phyloP scores from a whole-genome alignment of 2,113 vertebrate genomes.

The Lonchura striata region DNA sequence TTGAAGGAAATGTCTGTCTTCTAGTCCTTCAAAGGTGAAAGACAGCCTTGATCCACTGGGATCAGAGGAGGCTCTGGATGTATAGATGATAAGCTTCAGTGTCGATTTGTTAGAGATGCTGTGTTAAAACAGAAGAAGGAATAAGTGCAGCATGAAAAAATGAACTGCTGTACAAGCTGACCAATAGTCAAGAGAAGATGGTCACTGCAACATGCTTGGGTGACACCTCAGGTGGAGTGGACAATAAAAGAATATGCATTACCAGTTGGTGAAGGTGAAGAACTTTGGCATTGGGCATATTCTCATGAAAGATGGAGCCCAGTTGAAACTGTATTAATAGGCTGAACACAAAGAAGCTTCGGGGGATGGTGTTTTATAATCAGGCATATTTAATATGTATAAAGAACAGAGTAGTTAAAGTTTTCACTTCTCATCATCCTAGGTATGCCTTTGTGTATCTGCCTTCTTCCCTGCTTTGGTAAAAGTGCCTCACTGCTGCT shows the following conservation, averaged over 20 bases:
- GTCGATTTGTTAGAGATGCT: neutral
- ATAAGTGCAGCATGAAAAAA: neutral
- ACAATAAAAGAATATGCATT: neutral
- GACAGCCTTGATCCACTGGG: neutral
- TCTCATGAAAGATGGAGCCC: neutral
- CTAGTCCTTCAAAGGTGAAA: neutral
- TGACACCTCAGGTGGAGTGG: neutral
- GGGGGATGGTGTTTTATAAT: neutral
- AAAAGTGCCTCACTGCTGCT: neutral
- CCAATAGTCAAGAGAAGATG: neutral
- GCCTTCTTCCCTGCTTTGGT: neutral
- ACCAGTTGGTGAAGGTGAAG: neutral
- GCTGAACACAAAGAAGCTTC: neutral
- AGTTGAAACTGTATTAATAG: neutral
- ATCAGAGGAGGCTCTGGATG: neutral
- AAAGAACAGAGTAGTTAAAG: neutral
- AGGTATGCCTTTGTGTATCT: neutral
- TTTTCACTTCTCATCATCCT: neutral
- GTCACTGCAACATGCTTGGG: neutral
- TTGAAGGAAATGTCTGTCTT: neutral
- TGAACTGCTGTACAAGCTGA: neutral
- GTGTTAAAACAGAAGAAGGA: neutral
- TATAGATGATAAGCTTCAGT: neutral
- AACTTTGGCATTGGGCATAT: neutral
- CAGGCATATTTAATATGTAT: neutral